Evolutionary conservation across 2,888 invertebrate species (phyloP).

Genomic region (Napeogenes sylphis): DNA sequence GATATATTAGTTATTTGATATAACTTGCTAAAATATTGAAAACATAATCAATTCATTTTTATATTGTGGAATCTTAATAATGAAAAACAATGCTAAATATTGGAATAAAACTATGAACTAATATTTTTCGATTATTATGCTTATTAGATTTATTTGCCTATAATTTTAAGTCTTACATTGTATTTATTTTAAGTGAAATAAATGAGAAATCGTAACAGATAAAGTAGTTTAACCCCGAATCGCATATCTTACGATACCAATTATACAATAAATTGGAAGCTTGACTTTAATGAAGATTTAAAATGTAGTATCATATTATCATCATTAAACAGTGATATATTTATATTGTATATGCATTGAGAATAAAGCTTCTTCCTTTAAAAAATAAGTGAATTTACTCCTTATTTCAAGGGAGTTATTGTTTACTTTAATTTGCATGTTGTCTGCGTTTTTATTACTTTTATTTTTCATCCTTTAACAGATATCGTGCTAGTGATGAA

Average conservation of each 20-base stretch:
- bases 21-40: no score
- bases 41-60: no score
- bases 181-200: background rate
- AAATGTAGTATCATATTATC: background rate
- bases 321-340: background rate
- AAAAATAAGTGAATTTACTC: background rate
- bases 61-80: no score
- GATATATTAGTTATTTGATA: no score
- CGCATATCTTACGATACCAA: no score
- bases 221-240: background rate
- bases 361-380: background rate
- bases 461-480: conserved; percentile 26
- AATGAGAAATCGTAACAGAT: background rate
- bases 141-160: no score
- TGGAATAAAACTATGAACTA: no score
- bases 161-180: no score
- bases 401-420: conserved; percentile 27
- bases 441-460: conserved; percentile 24
- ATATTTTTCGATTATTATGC: no score
- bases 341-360: background rate
- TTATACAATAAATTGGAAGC: background rate
- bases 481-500: conserved; percentile 48
- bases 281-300: conserved; percentile 2
- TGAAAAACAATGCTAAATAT: no score
- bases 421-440: conserved; percentile 34